A percentile compares a stretch with the other conserved stretches of the same genome.
Conservation (phyloP, 2,888 invertebrate genomes). For the Eupithecia pulchellata region DNA sequence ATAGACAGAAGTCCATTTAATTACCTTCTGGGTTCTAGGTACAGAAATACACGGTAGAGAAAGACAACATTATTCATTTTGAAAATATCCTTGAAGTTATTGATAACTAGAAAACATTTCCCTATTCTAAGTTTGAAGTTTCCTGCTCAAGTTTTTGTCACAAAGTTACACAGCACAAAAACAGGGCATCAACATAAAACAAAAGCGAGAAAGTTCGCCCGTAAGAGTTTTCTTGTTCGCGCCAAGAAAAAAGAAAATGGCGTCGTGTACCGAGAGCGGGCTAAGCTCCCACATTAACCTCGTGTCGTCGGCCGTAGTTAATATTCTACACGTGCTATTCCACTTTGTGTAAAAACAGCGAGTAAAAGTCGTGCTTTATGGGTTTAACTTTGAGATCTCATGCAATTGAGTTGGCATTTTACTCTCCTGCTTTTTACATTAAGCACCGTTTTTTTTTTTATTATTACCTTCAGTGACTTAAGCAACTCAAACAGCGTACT, state of each 20-base stretch:
- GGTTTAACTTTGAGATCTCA: slow-evolving; percentile 14
- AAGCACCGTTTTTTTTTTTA: not conserved
- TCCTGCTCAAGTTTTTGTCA: slow-evolving; percentile 1
- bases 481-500: not conserved
- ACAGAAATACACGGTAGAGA: not conserved
- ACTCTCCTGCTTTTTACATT: not conserved
- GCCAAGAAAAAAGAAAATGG: slow-evolving; percentile 60
- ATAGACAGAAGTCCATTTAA: not conserved
- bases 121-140: not conserved
- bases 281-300: slow-evolving; percentile 80
- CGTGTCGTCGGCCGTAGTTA: slow-evolving; percentile 70
- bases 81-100: not conserved
- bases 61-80: not conserved
- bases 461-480: not conserved
- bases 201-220: slow-evolving; percentile 50
- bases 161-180: slow-evolving; percentile 5
- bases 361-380: slow-evolving; percentile 33
- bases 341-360: slow-evolving; percentile 41
- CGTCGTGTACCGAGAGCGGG: slow-evolving; percentile 67
- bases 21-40: not conserved
- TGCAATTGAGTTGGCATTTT: not conserved
- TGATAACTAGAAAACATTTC: not conserved
- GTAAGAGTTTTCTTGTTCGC: slow-evolving; percentile 57
- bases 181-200: slow-evolving; percentile 24
- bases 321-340: slow-evolving; percentile 57